Conservation (phyloP, 2,888 invertebrate species). For the Mycalesis mineus region DNA sequence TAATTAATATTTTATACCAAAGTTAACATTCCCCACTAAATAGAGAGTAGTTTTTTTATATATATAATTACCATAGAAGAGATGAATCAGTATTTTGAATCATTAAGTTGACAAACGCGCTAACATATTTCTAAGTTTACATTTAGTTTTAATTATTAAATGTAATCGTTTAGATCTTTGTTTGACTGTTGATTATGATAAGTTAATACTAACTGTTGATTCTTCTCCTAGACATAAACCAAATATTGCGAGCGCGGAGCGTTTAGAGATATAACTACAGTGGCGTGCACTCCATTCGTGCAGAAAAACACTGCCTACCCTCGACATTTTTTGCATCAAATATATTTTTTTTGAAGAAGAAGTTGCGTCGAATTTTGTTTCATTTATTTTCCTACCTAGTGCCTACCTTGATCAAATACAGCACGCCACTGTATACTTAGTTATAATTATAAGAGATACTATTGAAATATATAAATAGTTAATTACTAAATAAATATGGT, state of each 20-base stretch:
- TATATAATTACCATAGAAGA: slow-evolving; percentile 40
- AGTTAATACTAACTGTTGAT: slow-evolving; percentile 65
- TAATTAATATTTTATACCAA: slow-evolving; percentile 82
- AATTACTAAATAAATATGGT: slow-evolving; percentile 48
- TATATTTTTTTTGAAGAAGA: too few species aligned
- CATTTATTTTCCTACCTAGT: too few species aligned
- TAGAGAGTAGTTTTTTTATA: slow-evolving; percentile 70
- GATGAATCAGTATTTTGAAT: slow-evolving; percentile 52
- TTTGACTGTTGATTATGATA: slow-evolving; percentile 64
- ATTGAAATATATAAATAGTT: slow-evolving; percentile 78
- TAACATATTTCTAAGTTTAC: slow-evolving; percentile 64
- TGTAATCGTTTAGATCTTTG: slow-evolving; percentile 65
- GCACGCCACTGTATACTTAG: slow-evolving; percentile 43
- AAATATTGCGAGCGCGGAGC: slow-evolving; percentile 75
- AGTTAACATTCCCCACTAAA: slow-evolving; percentile 85
- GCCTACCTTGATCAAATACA: too few species aligned
- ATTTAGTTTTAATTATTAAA: slow-evolving; percentile 57
- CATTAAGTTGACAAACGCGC: slow-evolving; percentile 50
- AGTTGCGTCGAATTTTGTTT: too few species aligned
- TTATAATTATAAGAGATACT: slow-evolving; percentile 73
- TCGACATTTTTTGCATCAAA: too few species aligned
- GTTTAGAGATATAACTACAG: slow-evolving; percentile 49
- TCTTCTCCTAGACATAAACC: slow-evolving; percentile 74
- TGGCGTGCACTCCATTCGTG: too few species aligned
- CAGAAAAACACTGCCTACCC: too few species aligned